Evolutionary conservation across 2,797 vertebrate species (phyloP), one percentile per base, ranked within the genome.

Genomic region (Pseudomugil tenellus): DNA sequence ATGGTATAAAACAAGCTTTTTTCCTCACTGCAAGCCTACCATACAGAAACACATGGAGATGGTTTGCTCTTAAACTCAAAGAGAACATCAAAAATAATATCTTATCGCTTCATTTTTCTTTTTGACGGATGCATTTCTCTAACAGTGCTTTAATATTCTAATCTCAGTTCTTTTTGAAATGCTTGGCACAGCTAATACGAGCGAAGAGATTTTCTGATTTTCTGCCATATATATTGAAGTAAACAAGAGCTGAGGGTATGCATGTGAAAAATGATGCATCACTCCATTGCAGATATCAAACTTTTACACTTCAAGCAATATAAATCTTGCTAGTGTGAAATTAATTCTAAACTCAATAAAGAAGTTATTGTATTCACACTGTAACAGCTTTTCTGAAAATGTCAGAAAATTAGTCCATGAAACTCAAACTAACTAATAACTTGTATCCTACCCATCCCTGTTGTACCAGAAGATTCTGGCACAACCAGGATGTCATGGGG

Each of bases 171-270:
- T 61, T 51, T 71, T 61, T 66, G 67, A 63, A 64, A 49, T 66
- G 72, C 43, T 67, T 7, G 39, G 43, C 39, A 3, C 62, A 68
- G 43, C 61, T 64, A 71, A 76, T 79, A 79, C 67, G 51, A 34
- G 17, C 37, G 29, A 74, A 78, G 63, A 17, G 60, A 68, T 74
- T 81, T 68, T 78, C 67, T 77, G 65, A 84, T 80, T 56, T 62
- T 51, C 7, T 65, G 62, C 35, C 76, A 76, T 79, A 79, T 66
- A 61, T 53, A 72, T 57, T 48, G 56, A 70, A 73, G 48, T 66
- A 69, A 78, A 84, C 35, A 53, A 63, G 61, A 65, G 76, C 76
- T 34, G 21, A 14, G 70, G 78, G 68, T 55, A 62, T 66, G 3
- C 41, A 54, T 48, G 64, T 49, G 64, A n/a, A 52, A 72, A 73